Percentiles rank a stretch among this genome's conserved stretches.
These are phyloP conservation scores for Chiridota heheva DNA, from an alignment of 35 echinoderm and acorn worm genomes.

Conservation along the genomic window DNA sequence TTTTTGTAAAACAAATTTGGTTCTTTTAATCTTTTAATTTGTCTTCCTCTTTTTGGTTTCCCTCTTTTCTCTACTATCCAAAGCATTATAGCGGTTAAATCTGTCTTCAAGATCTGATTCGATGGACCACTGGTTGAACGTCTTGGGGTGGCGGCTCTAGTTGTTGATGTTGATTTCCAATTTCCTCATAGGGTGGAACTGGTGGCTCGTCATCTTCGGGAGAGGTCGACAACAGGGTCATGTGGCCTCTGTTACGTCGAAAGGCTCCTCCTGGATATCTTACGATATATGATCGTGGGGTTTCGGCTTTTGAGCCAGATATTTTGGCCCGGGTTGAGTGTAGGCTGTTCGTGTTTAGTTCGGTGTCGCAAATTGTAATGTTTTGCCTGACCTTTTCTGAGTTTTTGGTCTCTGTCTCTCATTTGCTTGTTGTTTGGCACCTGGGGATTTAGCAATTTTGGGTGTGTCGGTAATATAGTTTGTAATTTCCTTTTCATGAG, in stretches of 20 bases:
- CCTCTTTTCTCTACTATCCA: too few species aligned
- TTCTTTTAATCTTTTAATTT: too few species aligned
- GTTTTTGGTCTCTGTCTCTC: background rate
- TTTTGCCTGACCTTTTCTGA: background rate
- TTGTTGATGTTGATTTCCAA: too few species aligned
- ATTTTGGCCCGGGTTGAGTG: background rate
- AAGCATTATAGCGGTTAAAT: too few species aligned
- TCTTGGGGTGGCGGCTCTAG: too few species aligned
- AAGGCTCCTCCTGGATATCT: background rate
- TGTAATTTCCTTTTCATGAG: constrained; percentile 24
- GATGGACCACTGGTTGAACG: too few species aligned
- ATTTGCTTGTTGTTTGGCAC: background rate
- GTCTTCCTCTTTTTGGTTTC: too few species aligned
- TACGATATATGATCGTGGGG: background rate
- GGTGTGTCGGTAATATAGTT: background rate
- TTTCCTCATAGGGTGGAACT: too few species aligned
- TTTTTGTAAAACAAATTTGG: too few species aligned
- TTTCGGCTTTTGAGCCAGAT: constrained; percentile 9
- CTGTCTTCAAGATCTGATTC: too few species aligned
- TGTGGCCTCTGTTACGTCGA: background rate
- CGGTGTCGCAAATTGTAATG: constrained; percentile 11
- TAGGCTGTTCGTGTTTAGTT: background rate
- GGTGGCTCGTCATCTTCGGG: too few species aligned
- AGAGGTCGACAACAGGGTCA: background rate
- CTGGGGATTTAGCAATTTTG: background rate